Conservation (phyloP, 2,113 vertebrate species). For the Aldabrachelys gigantea region DNA sequence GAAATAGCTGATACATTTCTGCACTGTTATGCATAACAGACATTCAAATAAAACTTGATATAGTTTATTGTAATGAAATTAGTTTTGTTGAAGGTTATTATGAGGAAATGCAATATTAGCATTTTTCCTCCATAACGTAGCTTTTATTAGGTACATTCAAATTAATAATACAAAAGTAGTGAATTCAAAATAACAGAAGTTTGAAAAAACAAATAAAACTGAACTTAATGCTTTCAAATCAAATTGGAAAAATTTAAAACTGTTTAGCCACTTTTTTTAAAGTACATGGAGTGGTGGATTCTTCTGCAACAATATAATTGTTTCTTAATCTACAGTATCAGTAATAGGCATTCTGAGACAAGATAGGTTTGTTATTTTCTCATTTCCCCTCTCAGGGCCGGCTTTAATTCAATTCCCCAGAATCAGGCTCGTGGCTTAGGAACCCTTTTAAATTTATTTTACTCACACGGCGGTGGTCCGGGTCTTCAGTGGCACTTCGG, state of each 20-base stretch:
- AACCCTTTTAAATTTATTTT: too few species aligned
- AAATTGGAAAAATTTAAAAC: neutral
- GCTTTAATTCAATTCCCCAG: too few species aligned
- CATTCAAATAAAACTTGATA: neutral
- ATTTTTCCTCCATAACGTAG: neutral
- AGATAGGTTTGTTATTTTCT: neutral
- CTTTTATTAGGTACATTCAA: neutral
- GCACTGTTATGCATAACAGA: neutral
- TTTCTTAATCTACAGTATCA: neutral
- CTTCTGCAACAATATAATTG: neutral
- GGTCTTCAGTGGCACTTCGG: too few species aligned
- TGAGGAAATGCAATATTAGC: neutral
- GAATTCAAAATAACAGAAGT: neutral
- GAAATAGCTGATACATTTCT: neutral
- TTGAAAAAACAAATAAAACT: neutral
- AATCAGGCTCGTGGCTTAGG: too few species aligned
- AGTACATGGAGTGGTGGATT: neutral
- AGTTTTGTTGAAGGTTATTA: neutral
- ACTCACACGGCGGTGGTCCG: too few species aligned
- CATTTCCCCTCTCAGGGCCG: neutral
- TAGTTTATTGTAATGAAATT: neutral
- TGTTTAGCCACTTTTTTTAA: neutral
- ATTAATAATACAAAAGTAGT: neutral
- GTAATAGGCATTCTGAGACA: neutral
- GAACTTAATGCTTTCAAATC: neutral